phyloP scores from a whole-genome alignment of 2,888 invertebrate genomes.

The Lycia hirtaria region DNA sequence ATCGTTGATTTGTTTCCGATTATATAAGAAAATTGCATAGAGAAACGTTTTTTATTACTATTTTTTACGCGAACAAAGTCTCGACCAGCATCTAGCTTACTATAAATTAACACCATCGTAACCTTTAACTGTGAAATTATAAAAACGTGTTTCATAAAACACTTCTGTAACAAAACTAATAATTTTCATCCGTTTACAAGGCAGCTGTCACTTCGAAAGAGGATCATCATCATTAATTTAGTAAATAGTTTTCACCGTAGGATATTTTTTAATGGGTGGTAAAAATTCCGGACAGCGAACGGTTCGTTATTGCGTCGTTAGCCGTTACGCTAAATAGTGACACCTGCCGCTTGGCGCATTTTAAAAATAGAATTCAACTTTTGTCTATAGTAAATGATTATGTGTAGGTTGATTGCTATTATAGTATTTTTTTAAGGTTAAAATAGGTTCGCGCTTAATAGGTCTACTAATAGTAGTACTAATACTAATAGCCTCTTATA shows the following conservation, averaged over 20 bases:
- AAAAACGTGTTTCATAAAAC: conserved; percentile 11
- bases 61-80: too few relatives aligned
- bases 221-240: conserved; percentile 25
- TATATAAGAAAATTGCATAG: too few relatives aligned
- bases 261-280: conserved; percentile 21
- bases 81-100: neutral
- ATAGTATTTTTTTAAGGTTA: too few relatives aligned
- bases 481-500: too few relatives aligned
- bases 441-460: too few relatives aligned
- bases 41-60: too few relatives aligned
- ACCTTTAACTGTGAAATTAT: neutral
- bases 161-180: conserved; percentile 2
- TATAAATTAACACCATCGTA: neutral
- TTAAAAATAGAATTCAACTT: neutral
- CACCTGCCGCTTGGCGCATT: conserved; percentile 9
- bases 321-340: conserved; percentile 5
- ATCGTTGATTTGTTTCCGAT: too few relatives aligned
- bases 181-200: conserved; percentile 6
- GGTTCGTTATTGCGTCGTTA: conserved; percentile 7
- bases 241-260: conserved; percentile 12
- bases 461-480: too few relatives aligned
- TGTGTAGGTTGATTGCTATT: too few relatives aligned
- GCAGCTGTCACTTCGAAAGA: conserved; percentile 17
- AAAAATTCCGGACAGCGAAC: conserved; percentile 12
- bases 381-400: neutral